Percentiles rank a stretch among this genome's conserved stretches.
phyloP scores from a whole-genome alignment of 2,888 invertebrate species.

The Xanthostigma xanthostigma region DNA sequence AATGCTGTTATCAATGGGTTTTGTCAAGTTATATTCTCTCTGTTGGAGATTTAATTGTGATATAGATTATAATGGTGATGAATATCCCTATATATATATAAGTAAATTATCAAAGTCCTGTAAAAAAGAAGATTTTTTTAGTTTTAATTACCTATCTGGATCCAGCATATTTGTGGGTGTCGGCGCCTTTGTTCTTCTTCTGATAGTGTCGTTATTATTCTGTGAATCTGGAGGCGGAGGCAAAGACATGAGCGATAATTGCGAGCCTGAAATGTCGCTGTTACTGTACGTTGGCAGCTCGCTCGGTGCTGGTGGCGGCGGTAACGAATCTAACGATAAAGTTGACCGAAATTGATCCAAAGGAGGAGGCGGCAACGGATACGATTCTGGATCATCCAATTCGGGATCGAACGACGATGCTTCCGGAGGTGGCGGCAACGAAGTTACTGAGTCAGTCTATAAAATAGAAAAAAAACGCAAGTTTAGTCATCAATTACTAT shows the following conservation, averaged over 20 bases:
- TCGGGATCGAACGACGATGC: constrained; percentile 26
- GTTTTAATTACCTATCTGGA: constrained; percentile 16
- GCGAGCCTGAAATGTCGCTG: constrained; percentile 51
- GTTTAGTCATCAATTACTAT: too few species aligned
- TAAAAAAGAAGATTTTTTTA: too few species aligned
- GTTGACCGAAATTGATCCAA: constrained; percentile 62
- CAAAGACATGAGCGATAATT: constrained; percentile 49
- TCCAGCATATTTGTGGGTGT: constrained; percentile 31
- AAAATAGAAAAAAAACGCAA: constrained; percentile 10
- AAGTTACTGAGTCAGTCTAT: constrained; percentile 39
- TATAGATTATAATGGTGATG: too few species aligned
- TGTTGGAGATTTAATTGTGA: too few species aligned
- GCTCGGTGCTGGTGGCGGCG: constrained; percentile 57
- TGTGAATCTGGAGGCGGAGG: constrained; percentile 58
- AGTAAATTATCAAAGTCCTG: too few species aligned
- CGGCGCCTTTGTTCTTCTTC: constrained; percentile 27
- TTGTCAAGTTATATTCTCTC: too few species aligned
- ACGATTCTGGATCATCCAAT: constrained; percentile 28
- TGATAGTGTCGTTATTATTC: constrained; percentile 30
- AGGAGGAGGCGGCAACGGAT: constrained; percentile 57
- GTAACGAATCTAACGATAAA: constrained; percentile 63
- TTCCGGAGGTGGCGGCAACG: constrained; percentile 30
- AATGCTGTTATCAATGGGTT: too few species aligned
- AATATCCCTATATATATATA: too few species aligned
- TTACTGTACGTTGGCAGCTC: constrained; percentile 35